These are phyloP conservation scores for Malurus leucopterus DNA, from an alignment of 2,797 vertebrate species.

Conservation along the genomic window DNA sequence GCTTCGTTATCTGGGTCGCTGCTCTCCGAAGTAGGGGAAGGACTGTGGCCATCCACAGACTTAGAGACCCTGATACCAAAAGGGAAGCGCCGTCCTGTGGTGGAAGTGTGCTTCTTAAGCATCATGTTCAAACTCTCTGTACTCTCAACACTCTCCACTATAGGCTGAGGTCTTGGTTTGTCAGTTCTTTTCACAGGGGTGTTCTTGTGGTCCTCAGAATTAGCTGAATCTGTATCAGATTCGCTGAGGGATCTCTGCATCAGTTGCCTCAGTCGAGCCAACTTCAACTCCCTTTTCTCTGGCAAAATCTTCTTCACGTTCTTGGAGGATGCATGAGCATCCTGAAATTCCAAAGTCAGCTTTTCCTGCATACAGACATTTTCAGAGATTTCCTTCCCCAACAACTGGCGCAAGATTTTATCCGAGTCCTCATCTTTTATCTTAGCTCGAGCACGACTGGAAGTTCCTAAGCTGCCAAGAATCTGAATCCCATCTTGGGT, in stretches of 20 bases:
- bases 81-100: slow-evolving; percentile 80
- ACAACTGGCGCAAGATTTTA: slow-evolving; percentile 84
- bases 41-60: slow-evolving; percentile 82
- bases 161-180: slow-evolving; percentile 84
- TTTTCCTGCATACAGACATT: slow-evolving; percentile 82
- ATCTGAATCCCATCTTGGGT: slow-evolving; percentile 72
- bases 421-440: slow-evolving; percentile 86
- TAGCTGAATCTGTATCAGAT: slow-evolving; percentile 87
- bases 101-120: slow-evolving; percentile 81
- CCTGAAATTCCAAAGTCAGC: slow-evolving; percentile 80
- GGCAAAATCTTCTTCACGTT: slow-evolving; percentile 71
- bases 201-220: slow-evolving; percentile 84
- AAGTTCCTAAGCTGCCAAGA: slow-evolving; percentile 66
- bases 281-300: slow-evolving; percentile 88
- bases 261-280: slow-evolving; percentile 88
- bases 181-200: slow-evolving; percentile 72
- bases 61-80: slow-evolving; percentile 83
- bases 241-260: slow-evolving; percentile 93
- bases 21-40: slow-evolving; percentile 86
- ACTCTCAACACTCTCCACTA: slow-evolving; percentile 81
- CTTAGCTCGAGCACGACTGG: slow-evolving; percentile 77
- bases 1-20: slow-evolving; percentile 82
- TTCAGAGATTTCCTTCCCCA: slow-evolving; percentile 87
- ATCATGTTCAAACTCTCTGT: slow-evolving; percentile 77
- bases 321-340: slow-evolving; percentile 67